These are phyloP conservation scores for Chrysopa pallens DNA, from an alignment of 1,140 invertebrate species.

Conservation along the genomic window DNA sequence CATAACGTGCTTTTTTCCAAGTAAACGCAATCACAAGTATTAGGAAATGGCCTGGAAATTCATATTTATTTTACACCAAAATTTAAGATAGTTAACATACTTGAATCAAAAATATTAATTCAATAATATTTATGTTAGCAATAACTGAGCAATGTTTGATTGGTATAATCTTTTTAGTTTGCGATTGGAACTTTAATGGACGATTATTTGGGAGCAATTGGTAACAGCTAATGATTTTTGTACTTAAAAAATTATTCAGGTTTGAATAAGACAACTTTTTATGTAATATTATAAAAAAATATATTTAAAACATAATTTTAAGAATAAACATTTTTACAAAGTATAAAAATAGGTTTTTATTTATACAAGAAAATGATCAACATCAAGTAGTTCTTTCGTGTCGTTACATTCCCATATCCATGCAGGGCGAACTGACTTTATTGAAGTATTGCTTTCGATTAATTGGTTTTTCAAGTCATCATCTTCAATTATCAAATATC, in stretches of 20 bases:
- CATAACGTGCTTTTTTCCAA: no score
- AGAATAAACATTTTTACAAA: no score
- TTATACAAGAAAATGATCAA: no score
- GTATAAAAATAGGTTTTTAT: no score
- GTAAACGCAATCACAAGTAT: no score
- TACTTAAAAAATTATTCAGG: no score
- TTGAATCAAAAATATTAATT: background rate
- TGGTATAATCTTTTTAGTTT: conserved; percentile 60
- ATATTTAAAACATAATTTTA: no score
- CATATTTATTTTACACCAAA: background rate
- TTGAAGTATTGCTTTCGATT: conserved; percentile 6
- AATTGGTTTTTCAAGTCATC: conserved; percentile 8
- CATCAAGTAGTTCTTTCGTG: conserved; percentile 4
- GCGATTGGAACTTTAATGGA: conserved; percentile 98
- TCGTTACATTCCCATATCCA: conserved; percentile 18
- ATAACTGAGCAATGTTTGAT: conserved; percentile 7
- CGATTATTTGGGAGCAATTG: conserved; percentile 63
- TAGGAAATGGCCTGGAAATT: background rate
- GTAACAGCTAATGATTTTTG: no score
- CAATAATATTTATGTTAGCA: background rate
- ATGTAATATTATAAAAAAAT: no score
- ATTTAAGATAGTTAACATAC: background rate
- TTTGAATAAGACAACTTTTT: no score
- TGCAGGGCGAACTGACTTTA: conserved; percentile 9
- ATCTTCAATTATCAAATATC: conserved; percentile 12